phyloP scores from a whole-genome alignment of 2,113 vertebrate species.

The Grammomys dolichurus region DNA sequence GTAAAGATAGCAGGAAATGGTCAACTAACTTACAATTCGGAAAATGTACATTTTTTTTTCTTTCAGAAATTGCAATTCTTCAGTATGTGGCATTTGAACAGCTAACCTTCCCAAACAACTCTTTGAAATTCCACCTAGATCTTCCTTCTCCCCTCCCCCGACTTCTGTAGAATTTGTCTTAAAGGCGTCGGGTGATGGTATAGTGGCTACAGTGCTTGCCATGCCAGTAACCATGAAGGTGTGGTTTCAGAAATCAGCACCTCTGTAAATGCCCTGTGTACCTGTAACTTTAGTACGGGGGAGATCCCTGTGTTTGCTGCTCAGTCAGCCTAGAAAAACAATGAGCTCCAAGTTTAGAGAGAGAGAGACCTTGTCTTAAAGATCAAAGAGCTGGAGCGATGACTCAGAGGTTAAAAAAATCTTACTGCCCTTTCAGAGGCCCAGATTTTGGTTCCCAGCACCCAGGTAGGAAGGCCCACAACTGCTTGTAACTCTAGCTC shows the following conservation, averaged over 20 bases:
- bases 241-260: background rate
- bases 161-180: background rate
- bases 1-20: background rate
- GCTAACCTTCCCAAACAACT: background rate
- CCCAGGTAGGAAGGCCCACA: background rate
- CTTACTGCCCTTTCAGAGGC: no score
- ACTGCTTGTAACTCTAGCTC: background rate
- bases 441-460: background rate
- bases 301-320: background rate
- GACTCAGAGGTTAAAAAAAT: background rate
- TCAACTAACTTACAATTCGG: background rate
- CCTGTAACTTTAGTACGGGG: background rate
- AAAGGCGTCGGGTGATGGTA: no score
- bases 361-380: background rate
- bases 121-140: background rate
- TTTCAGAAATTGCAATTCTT: background rate
- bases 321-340: background rate
- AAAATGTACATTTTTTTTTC: background rate
- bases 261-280: no score
- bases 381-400: background rate
- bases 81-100: background rate
- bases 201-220: background rate
- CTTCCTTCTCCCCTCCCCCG: background rate
- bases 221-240: background rate
- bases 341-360: background rate